Percentiles rank a stretch among this genome's conserved stretches.
These are phyloP conservation scores for Ischnura elegans DNA, from an alignment of 2,888 invertebrate species.

Conservation along the genomic window DNA sequence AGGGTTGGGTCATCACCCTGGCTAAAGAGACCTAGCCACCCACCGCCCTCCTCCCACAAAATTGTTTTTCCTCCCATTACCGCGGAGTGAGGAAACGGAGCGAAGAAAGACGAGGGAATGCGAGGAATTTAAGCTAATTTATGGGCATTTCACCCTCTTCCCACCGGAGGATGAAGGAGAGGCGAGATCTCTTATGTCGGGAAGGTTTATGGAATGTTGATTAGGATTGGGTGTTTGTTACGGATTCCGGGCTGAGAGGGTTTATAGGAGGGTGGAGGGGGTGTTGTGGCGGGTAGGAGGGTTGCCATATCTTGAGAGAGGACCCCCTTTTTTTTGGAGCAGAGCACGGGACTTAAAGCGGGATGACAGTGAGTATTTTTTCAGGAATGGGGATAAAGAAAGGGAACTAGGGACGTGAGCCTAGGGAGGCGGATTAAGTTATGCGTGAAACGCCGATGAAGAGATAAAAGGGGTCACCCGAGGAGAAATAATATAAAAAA, in stretches of 20 bases:
- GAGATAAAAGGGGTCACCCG: neutral
- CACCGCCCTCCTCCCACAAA: no score
- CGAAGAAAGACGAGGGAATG: neutral
- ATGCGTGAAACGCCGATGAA: constrained; percentile 7
- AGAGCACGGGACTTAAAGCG: neutral
- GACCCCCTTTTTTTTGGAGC: neutral
- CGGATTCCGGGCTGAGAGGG: neutral
- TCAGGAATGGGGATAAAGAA: neutral
- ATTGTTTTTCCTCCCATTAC: neutral
- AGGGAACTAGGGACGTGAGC: neutral
- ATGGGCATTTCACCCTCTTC: constrained; percentile 32
- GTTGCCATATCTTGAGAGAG: neutral
- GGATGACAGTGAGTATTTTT: neutral
- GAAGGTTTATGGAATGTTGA: constrained; percentile 63
- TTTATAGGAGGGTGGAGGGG: neutral
- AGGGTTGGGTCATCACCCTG: no score
- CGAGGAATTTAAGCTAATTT: constrained; percentile 68
- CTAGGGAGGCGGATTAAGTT: neutral
- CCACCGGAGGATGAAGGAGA: neutral
- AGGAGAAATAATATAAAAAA: neutral
- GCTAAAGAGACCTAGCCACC: no score
- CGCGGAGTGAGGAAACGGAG: neutral
- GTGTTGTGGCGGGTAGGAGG: neutral
- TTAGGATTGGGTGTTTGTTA: constrained; percentile 52
- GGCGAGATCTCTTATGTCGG: constrained; percentile 28